These are phyloP conservation scores for Microlaimidae sp. DNA, from an alignment of 2,888 invertebrate species.

Conservation along the genomic window DNA sequence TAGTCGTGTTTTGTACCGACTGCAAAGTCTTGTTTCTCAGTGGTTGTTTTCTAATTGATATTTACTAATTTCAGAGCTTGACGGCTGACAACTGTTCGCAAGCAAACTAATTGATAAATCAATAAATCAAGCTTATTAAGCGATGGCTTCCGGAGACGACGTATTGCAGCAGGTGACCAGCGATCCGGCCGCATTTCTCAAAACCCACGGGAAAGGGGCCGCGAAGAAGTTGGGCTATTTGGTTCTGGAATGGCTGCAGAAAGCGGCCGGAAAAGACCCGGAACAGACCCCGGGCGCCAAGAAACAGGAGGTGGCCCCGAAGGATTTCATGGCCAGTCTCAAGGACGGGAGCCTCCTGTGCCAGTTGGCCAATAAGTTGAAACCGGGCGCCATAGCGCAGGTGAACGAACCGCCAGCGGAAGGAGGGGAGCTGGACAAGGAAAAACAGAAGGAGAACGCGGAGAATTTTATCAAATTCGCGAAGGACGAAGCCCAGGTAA, in stretches of 20 bases:
- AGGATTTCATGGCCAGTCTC: constrained; percentile 2
- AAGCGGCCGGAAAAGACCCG: not conserved
- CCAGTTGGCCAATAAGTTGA: constrained; percentile 4
- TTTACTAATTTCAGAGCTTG: no score
- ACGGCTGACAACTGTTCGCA: no score
- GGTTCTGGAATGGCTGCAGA: not conserved
- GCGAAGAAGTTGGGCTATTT: not conserved
- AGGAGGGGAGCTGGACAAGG: not conserved
- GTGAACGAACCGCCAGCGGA: constrained; percentile 1
- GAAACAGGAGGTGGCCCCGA: constrained; percentile 1
- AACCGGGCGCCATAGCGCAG: not conserved
- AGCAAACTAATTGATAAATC: no score
- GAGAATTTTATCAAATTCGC: constrained; percentile 5
- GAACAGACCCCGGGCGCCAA: constrained; percentile 1
- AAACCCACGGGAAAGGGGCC: not conserved
- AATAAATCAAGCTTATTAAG: no score
- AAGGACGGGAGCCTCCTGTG: constrained; percentile 2
- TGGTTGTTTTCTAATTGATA: no score
- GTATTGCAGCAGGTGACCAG: no score
- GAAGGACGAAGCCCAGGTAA: not conserved
- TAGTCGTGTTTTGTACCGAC: no score
- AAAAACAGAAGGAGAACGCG: constrained; percentile 1
- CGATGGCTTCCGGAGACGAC: no score
- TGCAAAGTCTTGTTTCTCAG: no score
- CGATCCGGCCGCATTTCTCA: no score